Percentiles rank a stretch among this genome's conserved stretches.
Conservation (phyloP, 2,888 invertebrate species). For the Psylliodes chrysocephalus region DNA sequence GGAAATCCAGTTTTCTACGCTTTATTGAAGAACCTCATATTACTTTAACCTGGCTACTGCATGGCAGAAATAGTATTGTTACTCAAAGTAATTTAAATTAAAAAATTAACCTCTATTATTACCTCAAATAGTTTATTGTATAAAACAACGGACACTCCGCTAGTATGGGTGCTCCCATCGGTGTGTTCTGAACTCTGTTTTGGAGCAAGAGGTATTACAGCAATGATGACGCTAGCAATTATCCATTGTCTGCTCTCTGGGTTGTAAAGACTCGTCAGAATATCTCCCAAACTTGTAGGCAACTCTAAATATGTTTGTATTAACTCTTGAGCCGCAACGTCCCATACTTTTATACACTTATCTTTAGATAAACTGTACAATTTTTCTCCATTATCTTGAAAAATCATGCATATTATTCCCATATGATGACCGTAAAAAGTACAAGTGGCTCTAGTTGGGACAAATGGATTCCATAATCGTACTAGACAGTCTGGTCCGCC, state of each 20-base stretch:
- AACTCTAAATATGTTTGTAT: constrained; percentile 78
- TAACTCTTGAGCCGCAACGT: constrained; percentile 73
- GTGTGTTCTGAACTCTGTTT: constrained; percentile 74
- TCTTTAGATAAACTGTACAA: constrained; percentile 80
- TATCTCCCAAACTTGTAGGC: constrained; percentile 71
- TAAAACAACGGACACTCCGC: constrained; percentile 76
- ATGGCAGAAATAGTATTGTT: too few relatives aligned
- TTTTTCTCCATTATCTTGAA: constrained; percentile 73
- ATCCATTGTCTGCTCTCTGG: constrained; percentile 73
- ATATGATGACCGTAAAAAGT: constrained; percentile 77
- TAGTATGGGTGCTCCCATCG: constrained; percentile 72
- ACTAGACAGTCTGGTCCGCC: constrained; percentile 79
- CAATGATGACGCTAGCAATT: constrained; percentile 74
- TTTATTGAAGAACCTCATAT: too few relatives aligned
- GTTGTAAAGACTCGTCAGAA: constrained; percentile 69
- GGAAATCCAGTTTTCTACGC: too few relatives aligned
- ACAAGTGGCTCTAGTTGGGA: constrained; percentile 73
- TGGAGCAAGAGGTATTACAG: constrained; percentile 72
- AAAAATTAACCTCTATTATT: neutral
- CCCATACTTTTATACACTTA: constrained; percentile 82
- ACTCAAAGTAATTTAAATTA: neutral
- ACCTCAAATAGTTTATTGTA: constrained; percentile 77
- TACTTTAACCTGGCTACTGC: too few relatives aligned
- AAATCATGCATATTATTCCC: constrained; percentile 71
- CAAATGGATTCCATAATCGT: constrained; percentile 84